Percentiles rank a stretch among this genome's conserved stretches.
Evolutionary conservation across 2,797 vertebrate genomes (phyloP).

Genomic region (Tapera naevia): DNA sequence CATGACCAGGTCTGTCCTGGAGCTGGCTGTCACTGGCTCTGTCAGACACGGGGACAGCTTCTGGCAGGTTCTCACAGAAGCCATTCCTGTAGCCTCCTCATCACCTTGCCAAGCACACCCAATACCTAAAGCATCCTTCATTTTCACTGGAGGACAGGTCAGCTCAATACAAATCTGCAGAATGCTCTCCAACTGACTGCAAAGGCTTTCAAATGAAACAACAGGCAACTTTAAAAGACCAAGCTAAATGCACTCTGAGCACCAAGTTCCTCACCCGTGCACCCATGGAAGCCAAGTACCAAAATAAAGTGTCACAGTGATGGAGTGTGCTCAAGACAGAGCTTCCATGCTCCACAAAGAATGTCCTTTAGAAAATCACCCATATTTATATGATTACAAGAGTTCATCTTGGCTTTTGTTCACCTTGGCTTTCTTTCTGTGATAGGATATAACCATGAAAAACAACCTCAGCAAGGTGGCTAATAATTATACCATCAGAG

Average conservation of each 20-base stretch:
- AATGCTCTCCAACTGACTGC: background rate
- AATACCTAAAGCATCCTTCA: too few species aligned
- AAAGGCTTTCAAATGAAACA: background rate
- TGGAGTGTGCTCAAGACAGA: background rate
- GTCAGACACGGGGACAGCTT: too few species aligned
- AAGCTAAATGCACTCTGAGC: background rate
- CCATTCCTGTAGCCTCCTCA: too few species aligned
- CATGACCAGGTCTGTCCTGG: too few species aligned
- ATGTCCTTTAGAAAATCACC: background rate
- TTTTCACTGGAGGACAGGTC: background rate
- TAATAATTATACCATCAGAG: background rate
- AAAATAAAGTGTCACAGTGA: background rate
- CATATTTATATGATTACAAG: background rate
- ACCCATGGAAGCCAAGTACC: background rate
- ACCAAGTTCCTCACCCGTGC: background rate
- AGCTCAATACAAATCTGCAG: background rate
- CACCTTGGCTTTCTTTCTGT: background rate
- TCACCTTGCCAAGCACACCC: too few species aligned
- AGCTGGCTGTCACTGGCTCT: too few species aligned
- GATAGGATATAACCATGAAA: background rate
- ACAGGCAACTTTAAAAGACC: too few species aligned
- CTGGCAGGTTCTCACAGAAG: too few species aligned
- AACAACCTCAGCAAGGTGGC: background rate
- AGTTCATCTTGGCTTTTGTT: too few species aligned
- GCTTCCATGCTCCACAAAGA: background rate